Base-by-base conservation (phyloP, 2,888 invertebrate genomes). In the Athripsodes cinereus region DNA sequence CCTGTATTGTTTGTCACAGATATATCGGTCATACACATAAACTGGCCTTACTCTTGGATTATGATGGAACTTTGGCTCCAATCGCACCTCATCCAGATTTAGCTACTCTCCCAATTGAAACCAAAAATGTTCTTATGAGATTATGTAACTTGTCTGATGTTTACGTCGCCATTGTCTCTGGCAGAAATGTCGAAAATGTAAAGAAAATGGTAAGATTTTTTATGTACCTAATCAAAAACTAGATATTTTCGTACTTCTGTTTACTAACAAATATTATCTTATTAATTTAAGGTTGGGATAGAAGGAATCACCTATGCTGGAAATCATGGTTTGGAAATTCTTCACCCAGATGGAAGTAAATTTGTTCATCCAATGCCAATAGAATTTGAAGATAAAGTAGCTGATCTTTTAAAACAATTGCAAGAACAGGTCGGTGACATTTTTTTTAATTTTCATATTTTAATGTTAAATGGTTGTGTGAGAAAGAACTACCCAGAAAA, bases 281-380 rank as follows among this genome's bases (percentile, higher is more conserved):
- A n/a, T n/a, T n/a, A n/a, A n/a, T n/a, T 53, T 20, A 31, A 84
- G 84, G 84, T 93, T 51, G 92, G 92, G 16, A 92, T 93, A 62
- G 91, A 92, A 65, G 90, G 91, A 60, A 90, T 93, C 59, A 93
- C 93, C 0, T 93, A 93, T 69, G 93, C 93, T 0, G 93, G 93
- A 31, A 92, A 89, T 72, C 92, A 93, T 68, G 93, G 92, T 1
- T 71, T 93, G 60, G 92, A 93, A 75, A 92, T 93, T 68, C 72
- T 92, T 11, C 93, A 93, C 71, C 92, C 93, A 0, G 93, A 93
- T 68, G 92, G 92, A 56, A 92, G 90, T 68, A 91, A 88, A 73
- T 93, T 93, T 69, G 90, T 92, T 0, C 92, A 92, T 72, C 92
- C 93, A 0, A 92, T 93, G 90, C 93, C 93, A 0, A 83, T 86